Base-by-base conservation (phyloP, 2,797 vertebrate species). In the Notolepis coatsorum region DNA sequence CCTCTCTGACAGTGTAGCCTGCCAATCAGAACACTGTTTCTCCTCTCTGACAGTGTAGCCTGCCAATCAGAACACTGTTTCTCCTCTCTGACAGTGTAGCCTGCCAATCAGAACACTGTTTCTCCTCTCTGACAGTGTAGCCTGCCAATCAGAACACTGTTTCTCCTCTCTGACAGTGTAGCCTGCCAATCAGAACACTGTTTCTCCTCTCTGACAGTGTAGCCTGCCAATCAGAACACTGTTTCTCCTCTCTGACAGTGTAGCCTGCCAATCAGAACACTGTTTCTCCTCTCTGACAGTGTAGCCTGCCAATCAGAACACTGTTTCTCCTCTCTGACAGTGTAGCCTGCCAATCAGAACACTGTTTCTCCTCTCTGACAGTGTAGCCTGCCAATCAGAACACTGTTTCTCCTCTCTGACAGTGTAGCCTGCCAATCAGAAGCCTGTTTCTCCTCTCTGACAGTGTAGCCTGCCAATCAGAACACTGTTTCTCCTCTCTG, bases 191-290 rank as follows among this genome's bases (percentile, higher is more conserved):
- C n/a, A n/a, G n/a, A n/a, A n/a, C n/a, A n/a, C n/a, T 48, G 67
- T 79, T 65, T 72, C 61, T 73, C 45, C 55, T 73, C 63, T 61
- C 61, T 80, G 75, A 82, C 68, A 66, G 67, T n/a, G n/a, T n/a
- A n/a, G n/a, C n/a, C n/a, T n/a, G n/a, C n/a, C n/a, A n/a, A n/a
- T n/a, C n/a, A n/a, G n/a, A n/a, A n/a, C n/a, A n/a, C n/a, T 48
- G 67, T 79, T 65, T 72, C 61, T 73, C 45, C 55, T 73, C 63
- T 61, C 61, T 80, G 75, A 82, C 68, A 66, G 67, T n/a, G n/a
- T n/a, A n/a, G n/a, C n/a, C n/a, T n/a, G n/a, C n/a, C n/a, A n/a
- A n/a, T n/a, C n/a, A n/a, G n/a, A n/a, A n/a, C n/a, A n/a, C n/a
- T 48, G 67, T 79, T 65, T 72, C 61, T 73, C 45, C 55, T 73